Percentiles rank a stretch among this genome's conserved stretches.
Evolutionary conservation across 2,888 invertebrate species (phyloP).

Genomic region (Blastobasis lacticolella): DNA sequence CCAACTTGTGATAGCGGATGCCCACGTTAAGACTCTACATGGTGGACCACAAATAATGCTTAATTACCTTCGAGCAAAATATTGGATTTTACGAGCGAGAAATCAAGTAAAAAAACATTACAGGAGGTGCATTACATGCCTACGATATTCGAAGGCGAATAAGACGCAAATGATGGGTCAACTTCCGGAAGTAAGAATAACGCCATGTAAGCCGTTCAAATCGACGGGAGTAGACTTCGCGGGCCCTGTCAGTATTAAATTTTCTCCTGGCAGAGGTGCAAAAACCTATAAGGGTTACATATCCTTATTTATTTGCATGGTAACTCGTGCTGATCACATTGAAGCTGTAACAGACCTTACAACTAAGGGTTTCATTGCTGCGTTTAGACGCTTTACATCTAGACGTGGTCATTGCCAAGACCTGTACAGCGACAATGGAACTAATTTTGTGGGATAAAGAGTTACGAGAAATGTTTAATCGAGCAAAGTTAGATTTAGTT

Average conservation of each 20-base stretch:
- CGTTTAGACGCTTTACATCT: background rate
- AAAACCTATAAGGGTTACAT: constrained; percentile 4
- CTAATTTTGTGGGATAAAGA: background rate
- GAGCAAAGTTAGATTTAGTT: too few relatives aligned
- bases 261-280: constrained; percentile 6
- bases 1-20: background rate
- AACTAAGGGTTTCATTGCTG: background rate
- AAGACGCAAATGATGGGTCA: constrained; percentile 8
- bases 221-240: constrained; percentile 10
- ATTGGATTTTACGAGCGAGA: constrained; percentile 9
- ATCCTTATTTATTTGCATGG: constrained; percentile 3
- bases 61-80: constrained; percentile 5
- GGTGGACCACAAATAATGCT: constrained; percentile 9
- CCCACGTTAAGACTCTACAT: constrained; percentile 1
- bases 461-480: too few relatives aligned
- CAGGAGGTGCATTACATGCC: background rate
- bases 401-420: background rate
- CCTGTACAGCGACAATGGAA: background rate
- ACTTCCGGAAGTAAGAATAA: constrained; percentile 7
- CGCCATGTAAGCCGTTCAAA: constrained; percentile 4
- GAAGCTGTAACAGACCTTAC: background rate
- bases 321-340: background rate
- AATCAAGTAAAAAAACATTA: background rate
- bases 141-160: background rate
- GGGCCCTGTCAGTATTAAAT: constrained; percentile 7